Evolutionary conservation across 1,140 invertebrate genomes (phyloP).

Genomic region (Rhynchophorus ferrugineus): DNA sequence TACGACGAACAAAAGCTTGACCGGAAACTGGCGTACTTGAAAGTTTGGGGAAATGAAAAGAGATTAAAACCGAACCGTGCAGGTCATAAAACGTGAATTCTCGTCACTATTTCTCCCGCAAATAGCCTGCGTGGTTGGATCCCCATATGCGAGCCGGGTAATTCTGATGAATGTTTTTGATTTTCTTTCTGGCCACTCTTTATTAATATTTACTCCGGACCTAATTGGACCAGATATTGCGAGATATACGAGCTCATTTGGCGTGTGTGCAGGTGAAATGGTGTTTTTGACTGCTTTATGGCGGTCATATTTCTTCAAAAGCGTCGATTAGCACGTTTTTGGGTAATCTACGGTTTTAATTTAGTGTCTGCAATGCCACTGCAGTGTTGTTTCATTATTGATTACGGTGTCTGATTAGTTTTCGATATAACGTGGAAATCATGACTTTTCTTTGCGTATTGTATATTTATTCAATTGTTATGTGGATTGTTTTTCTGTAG

Average conservation of each 20-base stretch:
- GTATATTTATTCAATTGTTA: too few species aligned
- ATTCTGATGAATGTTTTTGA: conserved; percentile 37
- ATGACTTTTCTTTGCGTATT: too few species aligned
- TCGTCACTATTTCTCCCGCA: conserved; percentile 35
- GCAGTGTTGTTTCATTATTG: background rate
- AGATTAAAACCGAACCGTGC: conserved; percentile 20
- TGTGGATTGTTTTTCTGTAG: too few species aligned
- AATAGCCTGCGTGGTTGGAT: conserved; percentile 31
- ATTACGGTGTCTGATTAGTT: too few species aligned
- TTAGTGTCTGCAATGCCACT: background rate
- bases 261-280: conserved; percentile 18
- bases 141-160: conserved; percentile 31
- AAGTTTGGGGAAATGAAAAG: conserved; percentile 21
- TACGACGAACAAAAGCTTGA: background rate
- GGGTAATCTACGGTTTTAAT: background rate
- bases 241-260: conserved; percentile 19
- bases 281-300: conserved; percentile 24
- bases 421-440: too few species aligned
- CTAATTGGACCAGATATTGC: conserved; percentile 27
- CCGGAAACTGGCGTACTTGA: conserved; percentile 1
- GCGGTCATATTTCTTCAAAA: conserved; percentile 12
- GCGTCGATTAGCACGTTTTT: conserved; percentile 5
- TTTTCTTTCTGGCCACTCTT: conserved; percentile 31
- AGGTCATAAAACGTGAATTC: conserved; percentile 28
- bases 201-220: conserved; percentile 26